phyloP scores from a whole-genome alignment of 2,888 invertebrate genomes.

The Drosophila meridionalis region DNA sequence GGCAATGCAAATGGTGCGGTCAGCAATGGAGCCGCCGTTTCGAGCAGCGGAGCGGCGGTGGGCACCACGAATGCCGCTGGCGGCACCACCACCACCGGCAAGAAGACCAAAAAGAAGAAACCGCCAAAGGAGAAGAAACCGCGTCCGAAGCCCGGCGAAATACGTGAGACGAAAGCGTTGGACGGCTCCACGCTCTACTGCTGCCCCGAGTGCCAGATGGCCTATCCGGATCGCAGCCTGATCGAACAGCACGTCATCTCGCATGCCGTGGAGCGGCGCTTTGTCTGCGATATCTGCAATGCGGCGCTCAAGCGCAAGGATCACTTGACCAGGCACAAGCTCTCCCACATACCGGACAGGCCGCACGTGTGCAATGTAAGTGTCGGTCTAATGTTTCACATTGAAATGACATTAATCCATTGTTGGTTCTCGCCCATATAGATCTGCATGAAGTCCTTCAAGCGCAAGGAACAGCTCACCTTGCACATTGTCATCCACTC shows the following conservation, averaged over 20 bases:
- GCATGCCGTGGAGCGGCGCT: slow-evolving; percentile 93
- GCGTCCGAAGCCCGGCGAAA: slow-evolving; percentile 88
- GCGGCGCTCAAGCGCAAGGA: slow-evolving; percentile 95
- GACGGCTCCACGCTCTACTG: slow-evolving; percentile 94
- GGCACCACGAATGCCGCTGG: slow-evolving; percentile 85
- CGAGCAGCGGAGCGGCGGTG: slow-evolving; percentile 83
- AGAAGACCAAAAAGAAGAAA: slow-evolving; percentile 86
- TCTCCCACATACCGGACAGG: slow-evolving; percentile 94
- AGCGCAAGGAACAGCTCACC: slow-evolving; percentile 94
- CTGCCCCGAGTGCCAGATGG: slow-evolving; percentile 96
- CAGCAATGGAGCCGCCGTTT: slow-evolving; percentile 79
- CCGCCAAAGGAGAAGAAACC: slow-evolving; percentile 91
- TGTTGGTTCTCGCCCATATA: slow-evolving; percentile 39
- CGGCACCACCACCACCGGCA: slow-evolving; percentile 82
- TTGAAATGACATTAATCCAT: background rate
- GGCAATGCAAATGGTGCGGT: slow-evolving; percentile 68
- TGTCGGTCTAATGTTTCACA: slow-evolving; percentile 1
- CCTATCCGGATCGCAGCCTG: slow-evolving; percentile 93
- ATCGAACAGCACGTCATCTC: slow-evolving; percentile 94
- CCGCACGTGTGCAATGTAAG: slow-evolving; percentile 93
- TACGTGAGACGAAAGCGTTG: slow-evolving; percentile 87
- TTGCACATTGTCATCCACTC: slow-evolving; percentile 96
- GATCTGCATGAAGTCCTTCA: slow-evolving; percentile 94
- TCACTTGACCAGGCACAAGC: slow-evolving; percentile 93
- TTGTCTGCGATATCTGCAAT: slow-evolving; percentile 95